phyloP scores from a whole-genome alignment of 1,140 invertebrate genomes.

The Orius laevigatus region DNA sequence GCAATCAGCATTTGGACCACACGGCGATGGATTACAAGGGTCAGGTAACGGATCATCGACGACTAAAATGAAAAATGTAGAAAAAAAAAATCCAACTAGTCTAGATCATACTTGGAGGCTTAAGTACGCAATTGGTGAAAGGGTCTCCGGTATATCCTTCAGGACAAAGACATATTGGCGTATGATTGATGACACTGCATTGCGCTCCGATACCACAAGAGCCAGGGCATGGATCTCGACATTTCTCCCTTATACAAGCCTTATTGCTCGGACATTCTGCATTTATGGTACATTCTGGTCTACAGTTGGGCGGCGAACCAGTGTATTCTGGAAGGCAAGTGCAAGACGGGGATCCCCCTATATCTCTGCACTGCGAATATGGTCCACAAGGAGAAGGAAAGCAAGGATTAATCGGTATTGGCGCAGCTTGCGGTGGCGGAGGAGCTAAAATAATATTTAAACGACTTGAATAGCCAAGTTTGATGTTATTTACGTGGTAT shows the following conservation, averaged over 20 bases:
- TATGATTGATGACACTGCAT: constrained; percentile 36
- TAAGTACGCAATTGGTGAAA: constrained; percentile 30
- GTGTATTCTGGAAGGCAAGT: constrained; percentile 40
- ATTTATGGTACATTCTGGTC: constrained; percentile 49
- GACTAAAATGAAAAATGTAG: constrained; percentile 29
- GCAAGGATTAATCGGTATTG: constrained; percentile 26
- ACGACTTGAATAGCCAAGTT: background rate
- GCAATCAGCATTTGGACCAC: constrained; percentile 54
- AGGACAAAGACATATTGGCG: constrained; percentile 37
- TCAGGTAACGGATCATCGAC: constrained; percentile 25
- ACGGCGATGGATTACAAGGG: constrained; percentile 56
- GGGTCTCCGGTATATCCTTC: constrained; percentile 35
- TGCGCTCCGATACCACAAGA: constrained; percentile 40
- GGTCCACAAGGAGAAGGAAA: constrained; percentile 34
- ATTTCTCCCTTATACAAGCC: constrained; percentile 47
- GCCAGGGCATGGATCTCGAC: constrained; percentile 50
- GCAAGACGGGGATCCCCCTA: constrained; percentile 37
- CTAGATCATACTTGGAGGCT: constrained; percentile 26
- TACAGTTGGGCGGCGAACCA: constrained; percentile 50
- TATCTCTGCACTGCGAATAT: constrained; percentile 34
- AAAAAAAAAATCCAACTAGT: constrained; percentile 24
- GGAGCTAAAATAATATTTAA: constrained; percentile 21
- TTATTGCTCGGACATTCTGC: constrained; percentile 40
- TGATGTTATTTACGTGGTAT: constrained; percentile 21
- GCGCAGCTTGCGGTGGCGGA: constrained; percentile 17